Conservation (phyloP, 1,140 invertebrate species). For the Drosophila kikkawai region DNA sequence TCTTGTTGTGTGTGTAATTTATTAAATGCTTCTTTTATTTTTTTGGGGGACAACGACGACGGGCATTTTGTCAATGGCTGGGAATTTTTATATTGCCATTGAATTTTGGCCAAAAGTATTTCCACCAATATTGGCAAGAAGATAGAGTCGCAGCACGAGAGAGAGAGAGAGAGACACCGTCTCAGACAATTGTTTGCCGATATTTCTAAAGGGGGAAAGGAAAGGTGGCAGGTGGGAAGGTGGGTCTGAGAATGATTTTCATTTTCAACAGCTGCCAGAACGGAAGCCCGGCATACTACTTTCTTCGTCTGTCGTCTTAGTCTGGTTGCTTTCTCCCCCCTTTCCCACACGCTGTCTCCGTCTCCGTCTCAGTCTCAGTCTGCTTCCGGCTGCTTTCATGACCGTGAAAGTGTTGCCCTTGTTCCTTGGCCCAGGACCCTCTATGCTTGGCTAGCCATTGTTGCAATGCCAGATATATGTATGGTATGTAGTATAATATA, state of each 20-base stretch:
- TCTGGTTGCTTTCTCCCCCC: slow-evolving; percentile 25
- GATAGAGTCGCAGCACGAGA: slow-evolving; percentile 15
- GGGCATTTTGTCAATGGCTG: slow-evolving; percentile 56
- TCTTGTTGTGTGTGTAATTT: slow-evolving; percentile 75
- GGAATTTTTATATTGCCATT: slow-evolving; percentile 79
- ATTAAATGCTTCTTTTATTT: slow-evolving; percentile 51
- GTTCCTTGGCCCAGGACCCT: slow-evolving; percentile 34
- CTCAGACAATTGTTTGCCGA: slow-evolving; percentile 55
- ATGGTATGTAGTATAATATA: slow-evolving; percentile 7
- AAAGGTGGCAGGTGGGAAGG: not conserved
- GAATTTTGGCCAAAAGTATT: slow-evolving; percentile 53
- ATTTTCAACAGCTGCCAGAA: slow-evolving; percentile 71
- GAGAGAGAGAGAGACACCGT: slow-evolving; percentile 10
- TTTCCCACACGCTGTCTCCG: not conserved
- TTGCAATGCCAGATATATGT: slow-evolving; percentile 51
- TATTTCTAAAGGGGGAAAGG: slow-evolving; percentile 44
- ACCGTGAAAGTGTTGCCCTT: slow-evolving; percentile 68
- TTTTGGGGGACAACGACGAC: not conserved
- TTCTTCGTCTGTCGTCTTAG: slow-evolving; percentile 69
- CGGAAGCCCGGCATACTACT: slow-evolving; percentile 66
- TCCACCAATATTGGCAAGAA: slow-evolving; percentile 60
- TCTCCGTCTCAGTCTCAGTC: slow-evolving; percentile 30
- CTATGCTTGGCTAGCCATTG: slow-evolving; percentile 61
- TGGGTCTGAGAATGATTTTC: slow-evolving; percentile 61
- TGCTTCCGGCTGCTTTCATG: slow-evolving; percentile 55